These are phyloP conservation scores for Ichneumon xanthorius DNA, from an alignment of 2,888 invertebrate species.

Conservation along the genomic window DNA sequence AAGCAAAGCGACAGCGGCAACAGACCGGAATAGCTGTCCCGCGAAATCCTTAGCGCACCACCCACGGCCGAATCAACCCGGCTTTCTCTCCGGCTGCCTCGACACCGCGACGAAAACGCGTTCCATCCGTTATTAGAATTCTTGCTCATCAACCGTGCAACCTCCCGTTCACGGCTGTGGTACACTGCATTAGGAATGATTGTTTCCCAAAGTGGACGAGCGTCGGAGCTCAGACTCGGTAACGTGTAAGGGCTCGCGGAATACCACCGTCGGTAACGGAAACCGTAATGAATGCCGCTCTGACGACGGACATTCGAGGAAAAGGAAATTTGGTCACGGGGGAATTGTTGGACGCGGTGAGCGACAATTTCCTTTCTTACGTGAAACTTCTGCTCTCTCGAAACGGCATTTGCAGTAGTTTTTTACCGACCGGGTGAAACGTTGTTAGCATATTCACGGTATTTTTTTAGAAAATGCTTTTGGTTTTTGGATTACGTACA, in stretches of 20 bases:
- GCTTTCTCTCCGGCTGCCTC: not conserved
- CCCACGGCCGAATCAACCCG: not conserved
- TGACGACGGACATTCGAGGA: too few relatives aligned
- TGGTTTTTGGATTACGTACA: too few relatives aligned
- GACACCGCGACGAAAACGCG: not conserved
- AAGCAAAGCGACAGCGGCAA: not conserved
- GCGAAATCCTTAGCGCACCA: not conserved
- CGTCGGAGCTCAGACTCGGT: not conserved
- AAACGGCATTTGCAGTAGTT: too few relatives aligned
- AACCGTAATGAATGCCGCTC: too few relatives aligned
- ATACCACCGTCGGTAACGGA: too few relatives aligned
- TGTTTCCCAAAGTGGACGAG: not conserved
- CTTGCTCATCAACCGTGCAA: not conserved
- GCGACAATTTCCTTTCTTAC: too few relatives aligned
- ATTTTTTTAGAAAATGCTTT: too few relatives aligned
- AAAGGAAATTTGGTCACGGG: too few relatives aligned
- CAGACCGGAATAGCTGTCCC: not conserved
- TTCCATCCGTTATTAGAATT: conserved; percentile 25
- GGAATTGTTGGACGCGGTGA: too few relatives aligned
- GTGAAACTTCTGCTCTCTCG: too few relatives aligned
- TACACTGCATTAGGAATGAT: conserved; percentile 5
- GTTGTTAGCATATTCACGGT: too few relatives aligned
- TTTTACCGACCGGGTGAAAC: too few relatives aligned
- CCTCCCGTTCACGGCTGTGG: not conserved
- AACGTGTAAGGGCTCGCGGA: not conserved